These are phyloP conservation scores for Phrynocephalus forsythii DNA, from an alignment of 2,797 vertebrate species.

Conservation along the genomic window DNA sequence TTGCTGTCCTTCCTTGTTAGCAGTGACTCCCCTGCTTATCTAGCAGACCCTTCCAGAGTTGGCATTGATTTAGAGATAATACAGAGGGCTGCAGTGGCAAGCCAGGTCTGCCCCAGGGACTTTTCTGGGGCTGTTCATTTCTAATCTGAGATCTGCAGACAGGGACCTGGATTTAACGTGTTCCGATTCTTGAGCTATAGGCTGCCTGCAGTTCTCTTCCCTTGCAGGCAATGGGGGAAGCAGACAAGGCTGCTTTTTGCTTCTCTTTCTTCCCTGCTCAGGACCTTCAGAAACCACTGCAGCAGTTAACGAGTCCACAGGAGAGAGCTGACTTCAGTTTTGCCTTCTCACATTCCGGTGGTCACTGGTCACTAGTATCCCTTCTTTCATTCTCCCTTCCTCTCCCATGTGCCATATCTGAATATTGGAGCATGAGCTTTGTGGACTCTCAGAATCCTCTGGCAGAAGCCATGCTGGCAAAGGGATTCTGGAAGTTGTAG, in stretches of 20 bases:
- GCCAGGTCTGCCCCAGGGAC: not conserved
- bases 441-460: too few species aligned
- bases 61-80: constrained; percentile 19
- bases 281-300: not conserved
- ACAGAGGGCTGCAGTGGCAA: not conserved
- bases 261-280: not conserved
- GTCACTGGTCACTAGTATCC: not conserved
- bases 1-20: constrained; percentile 21
- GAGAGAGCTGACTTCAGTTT: not conserved
- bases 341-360: too few species aligned
- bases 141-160: constrained; percentile 7
- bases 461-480: not conserved
- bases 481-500: not conserved
- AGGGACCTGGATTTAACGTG: not conserved
- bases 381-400: not conserved
- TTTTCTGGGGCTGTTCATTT: constrained; percentile 5
- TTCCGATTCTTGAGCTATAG: not conserved
- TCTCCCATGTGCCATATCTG: too few species aligned
- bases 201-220: not conserved
- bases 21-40: not conserved
- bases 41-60: constrained; percentile 9
- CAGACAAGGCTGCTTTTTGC: not conserved
- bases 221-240: not conserved
- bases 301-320: not conserved
- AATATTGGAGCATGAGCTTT: too few species aligned